Evolutionary conservation across 2,797 vertebrate genomes (phyloP), one percentile per base, ranked within the genome.

Genomic region (Acanthurus tractus): DNA sequence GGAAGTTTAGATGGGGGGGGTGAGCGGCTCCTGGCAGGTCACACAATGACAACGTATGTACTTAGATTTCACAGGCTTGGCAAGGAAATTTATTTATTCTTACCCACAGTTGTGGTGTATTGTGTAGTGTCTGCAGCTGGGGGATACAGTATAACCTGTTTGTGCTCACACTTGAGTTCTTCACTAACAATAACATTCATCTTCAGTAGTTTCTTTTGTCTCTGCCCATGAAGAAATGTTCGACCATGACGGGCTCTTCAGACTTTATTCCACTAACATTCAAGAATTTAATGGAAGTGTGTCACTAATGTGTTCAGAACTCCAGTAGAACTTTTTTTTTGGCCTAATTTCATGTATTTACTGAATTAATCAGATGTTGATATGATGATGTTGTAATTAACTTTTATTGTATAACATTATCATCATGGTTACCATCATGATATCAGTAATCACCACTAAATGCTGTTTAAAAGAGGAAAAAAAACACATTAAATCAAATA

Each of bases 61-160:
- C 89, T 93, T 92, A 82, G 72, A 92, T 94, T 94, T 92, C 94
- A 93, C 81, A 83, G 91, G 76, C 89, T 88, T 92, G 91, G 91
- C 92, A 91, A 58, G 68, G 77, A 87, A 83, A 89, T 86, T 79
- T 79, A 86, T 92, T 91, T 90, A 86, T 89, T 87, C 83, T 83
- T 74, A 74, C 70, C 87, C 46, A n/a, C 75, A 86, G 75, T 89
- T 84, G 88, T 70, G 71, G 22, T 82, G 71, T 76, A 85, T 79
- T 85, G 76, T 92, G 70, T 57, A 62, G 56, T 3, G 63, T 25
- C 82, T 83, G 85, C 68, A 78, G 76, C 77, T 77, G 74, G 82
- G 76, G 55, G 63, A 78, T 74, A 85, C 73, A 78, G 75, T 66
- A 22, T 15, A 71, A 85, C 75, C 85, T 81, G 80, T 87, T 76